A percentile compares a stretch with the other conserved stretches of the same genome.
phyloP scores from a whole-genome alignment of 2,797 vertebrate genomes.

The Pseudocheirus occidentalis region DNA sequence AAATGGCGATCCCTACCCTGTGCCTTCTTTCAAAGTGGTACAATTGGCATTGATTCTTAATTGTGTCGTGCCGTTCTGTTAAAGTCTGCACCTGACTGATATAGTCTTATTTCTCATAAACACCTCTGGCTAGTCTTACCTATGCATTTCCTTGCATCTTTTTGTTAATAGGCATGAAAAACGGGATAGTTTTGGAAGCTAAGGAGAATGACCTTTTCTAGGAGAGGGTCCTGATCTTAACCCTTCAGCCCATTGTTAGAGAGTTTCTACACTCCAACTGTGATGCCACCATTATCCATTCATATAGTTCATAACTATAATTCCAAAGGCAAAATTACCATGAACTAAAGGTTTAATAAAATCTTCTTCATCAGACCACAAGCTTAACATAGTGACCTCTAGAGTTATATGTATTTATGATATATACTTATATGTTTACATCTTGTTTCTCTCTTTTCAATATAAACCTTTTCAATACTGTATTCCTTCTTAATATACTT shows the following conservation, averaged over 20 bases:
- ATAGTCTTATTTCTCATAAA: background rate
- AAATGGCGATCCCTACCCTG: background rate
- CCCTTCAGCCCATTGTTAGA: background rate
- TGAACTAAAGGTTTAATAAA: background rate
- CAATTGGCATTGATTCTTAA: background rate
- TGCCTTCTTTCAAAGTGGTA: background rate
- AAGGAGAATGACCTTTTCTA: background rate
- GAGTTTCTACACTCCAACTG: background rate
- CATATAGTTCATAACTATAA: background rate
- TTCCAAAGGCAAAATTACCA: background rate
- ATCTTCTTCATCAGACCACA: background rate
- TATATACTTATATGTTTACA: background rate
- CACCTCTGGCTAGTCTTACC: background rate
- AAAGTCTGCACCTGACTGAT: background rate
- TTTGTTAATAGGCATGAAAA: background rate
- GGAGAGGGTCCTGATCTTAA: too few relatives aligned
- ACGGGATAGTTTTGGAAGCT: background rate
- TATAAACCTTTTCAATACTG: background rate
- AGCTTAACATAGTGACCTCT: background rate
- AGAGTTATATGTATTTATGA: background rate
- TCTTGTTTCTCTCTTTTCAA: background rate
- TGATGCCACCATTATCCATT: background rate
- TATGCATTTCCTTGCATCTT: background rate
- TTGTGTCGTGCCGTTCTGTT: background rate
- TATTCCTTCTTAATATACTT: background rate